These are phyloP conservation scores for Nasonia giraulti DNA, from an alignment of 1,140 invertebrate genomes.

Conservation along the genomic window DNA sequence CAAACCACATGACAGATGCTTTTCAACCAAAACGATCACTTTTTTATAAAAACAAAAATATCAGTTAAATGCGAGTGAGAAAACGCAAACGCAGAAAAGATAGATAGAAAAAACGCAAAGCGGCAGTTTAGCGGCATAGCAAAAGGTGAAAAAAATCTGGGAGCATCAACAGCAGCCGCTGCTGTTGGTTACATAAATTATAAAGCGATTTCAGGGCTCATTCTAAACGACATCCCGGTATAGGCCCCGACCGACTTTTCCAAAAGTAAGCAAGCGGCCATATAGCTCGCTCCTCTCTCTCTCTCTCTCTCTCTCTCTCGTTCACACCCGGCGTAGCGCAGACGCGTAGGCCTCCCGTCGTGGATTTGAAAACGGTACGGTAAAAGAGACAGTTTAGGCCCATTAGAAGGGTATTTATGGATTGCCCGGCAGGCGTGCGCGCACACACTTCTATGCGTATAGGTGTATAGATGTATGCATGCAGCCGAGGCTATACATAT, in stretches of 20 bases:
- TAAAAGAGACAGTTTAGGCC: conserved; percentile 68
- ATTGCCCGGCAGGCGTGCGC: conserved; percentile 56
- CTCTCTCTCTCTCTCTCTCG: conserved; percentile 11
- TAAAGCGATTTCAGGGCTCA: conserved; percentile 63
- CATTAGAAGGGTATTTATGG: conserved; percentile 70
- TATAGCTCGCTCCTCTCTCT: not conserved
- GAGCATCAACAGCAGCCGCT: not conserved
- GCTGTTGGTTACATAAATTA: conserved; percentile 57
- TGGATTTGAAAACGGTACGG: conserved; percentile 58
- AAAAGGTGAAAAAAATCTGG: not conserved
- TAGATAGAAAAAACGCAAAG: not conserved
- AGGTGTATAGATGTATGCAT: not conserved
- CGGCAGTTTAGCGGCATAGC: not conserved
- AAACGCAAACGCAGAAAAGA: not conserved
- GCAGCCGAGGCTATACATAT: not conserved
- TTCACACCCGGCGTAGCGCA: conserved; percentile 49
- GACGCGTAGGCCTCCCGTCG: conserved; percentile 45
- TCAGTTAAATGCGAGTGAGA: not conserved
- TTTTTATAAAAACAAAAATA: too few species aligned
- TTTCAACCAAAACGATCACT: too few species aligned
- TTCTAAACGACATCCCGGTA: conserved; percentile 56
- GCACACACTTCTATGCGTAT: too few species aligned
- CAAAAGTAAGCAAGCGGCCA: conserved; percentile 2
- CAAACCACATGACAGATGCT: too few species aligned
- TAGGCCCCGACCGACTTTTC: conserved; percentile 40